phyloP scores from a whole-genome alignment of 2,888 invertebrate genomes.

The Melipona beecheii region DNA sequence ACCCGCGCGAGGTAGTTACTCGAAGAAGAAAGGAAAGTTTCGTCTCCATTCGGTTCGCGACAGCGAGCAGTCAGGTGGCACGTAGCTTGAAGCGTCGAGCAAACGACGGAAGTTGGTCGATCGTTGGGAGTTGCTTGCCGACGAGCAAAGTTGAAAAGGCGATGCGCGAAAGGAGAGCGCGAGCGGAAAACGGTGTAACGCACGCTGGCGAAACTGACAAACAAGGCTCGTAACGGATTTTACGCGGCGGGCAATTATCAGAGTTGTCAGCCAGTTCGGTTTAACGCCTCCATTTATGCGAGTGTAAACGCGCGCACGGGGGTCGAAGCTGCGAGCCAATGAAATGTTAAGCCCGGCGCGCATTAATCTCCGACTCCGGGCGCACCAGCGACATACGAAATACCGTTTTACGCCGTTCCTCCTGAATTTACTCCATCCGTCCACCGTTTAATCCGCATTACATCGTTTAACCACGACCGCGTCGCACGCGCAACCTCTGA shows the following conservation, averaged over 20 bases:
- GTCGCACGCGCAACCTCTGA: constrained; percentile 2
- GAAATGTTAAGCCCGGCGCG: constrained; percentile 71
- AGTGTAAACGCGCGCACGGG: constrained; percentile 77
- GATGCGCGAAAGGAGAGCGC: constrained; percentile 26
- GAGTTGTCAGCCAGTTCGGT: constrained; percentile 81
- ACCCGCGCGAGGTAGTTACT: neutral
- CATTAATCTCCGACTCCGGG: constrained; percentile 68
- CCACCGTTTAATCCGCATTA: constrained; percentile 62
- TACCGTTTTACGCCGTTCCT: constrained; percentile 61
- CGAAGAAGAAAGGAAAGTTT: constrained; percentile 20
- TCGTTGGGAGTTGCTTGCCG: neutral
- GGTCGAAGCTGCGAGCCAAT: constrained; percentile 69
- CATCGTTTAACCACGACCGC: constrained; percentile 51
- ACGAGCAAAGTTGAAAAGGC: constrained; percentile 45
- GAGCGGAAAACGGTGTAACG: constrained; percentile 56
- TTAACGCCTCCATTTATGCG: constrained; percentile 79
- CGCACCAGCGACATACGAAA: constrained; percentile 60
- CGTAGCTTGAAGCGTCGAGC: constrained; percentile 21
- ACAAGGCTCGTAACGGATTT: constrained; percentile 79
- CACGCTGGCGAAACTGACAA: constrained; percentile 75
- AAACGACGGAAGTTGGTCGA: constrained; percentile 42
- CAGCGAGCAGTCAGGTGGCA: constrained; percentile 20
- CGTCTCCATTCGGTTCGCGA: neutral
- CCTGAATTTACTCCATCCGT: constrained; percentile 56
- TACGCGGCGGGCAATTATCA: constrained; percentile 81